Conservation (phyloP, 2,797 vertebrate genomes). For the Brachymystax lenok region DNA sequence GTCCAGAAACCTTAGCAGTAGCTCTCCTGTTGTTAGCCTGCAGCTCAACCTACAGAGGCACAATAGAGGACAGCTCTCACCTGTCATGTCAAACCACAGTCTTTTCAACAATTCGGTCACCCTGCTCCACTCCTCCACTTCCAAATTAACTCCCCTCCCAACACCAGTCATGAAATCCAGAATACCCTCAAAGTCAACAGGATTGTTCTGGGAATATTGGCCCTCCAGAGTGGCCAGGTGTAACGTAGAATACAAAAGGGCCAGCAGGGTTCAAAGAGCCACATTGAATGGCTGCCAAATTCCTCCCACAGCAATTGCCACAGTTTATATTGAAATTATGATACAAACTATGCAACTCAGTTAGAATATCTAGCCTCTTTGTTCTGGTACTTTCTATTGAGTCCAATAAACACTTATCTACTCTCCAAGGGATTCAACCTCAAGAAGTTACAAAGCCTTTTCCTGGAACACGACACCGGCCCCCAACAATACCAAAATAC, state of each 20-base stretch:
- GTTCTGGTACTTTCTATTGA: slow-evolving; percentile 71
- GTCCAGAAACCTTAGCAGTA: slow-evolving; percentile 42
- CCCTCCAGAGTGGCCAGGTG: slow-evolving; percentile 62
- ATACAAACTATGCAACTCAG: slow-evolving; percentile 75
- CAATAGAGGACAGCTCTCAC: slow-evolving; percentile 58
- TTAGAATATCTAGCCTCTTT: slow-evolving; percentile 79
- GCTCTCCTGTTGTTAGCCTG: slow-evolving; percentile 47
- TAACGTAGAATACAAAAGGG: slow-evolving; percentile 59
- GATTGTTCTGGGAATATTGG: slow-evolving; percentile 63
- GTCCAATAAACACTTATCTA: slow-evolving; percentile 79
- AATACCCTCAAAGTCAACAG: slow-evolving; percentile 63
- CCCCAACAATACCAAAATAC: slow-evolving; percentile 77
- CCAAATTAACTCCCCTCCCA: slow-evolving; percentile 53
- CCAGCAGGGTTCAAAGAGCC: slow-evolving; percentile 65
- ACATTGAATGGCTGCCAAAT: slow-evolving; percentile 68
- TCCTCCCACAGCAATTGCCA: slow-evolving; percentile 61
- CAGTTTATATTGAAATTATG: slow-evolving; percentile 74
- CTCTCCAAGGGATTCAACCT: slow-evolving; percentile 71
- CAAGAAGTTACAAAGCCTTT: slow-evolving; percentile 73
- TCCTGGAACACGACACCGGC: slow-evolving; percentile 76
- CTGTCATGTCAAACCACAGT: slow-evolving; percentile 65
- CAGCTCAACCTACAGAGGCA: slow-evolving; percentile 53
- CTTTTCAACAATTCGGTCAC: slow-evolving; percentile 52
- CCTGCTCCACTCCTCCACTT: slow-evolving; percentile 34
- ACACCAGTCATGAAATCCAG: slow-evolving; percentile 62